Evolutionary conservation across 2,797 vertebrate species (phyloP).

Genomic region (Catharus ustulatus): DNA sequence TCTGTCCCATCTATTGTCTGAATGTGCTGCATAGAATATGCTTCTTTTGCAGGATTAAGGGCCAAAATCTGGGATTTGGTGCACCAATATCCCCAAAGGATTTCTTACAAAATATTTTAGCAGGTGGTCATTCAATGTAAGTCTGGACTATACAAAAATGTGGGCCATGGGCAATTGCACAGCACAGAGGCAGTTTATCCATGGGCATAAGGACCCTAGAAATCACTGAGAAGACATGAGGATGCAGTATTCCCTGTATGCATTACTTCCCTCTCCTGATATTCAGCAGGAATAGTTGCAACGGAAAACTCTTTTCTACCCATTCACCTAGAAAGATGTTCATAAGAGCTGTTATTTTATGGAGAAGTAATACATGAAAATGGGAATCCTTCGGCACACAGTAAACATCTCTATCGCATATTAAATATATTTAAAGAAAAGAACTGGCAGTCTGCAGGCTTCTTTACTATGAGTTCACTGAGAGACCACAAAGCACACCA

Average conservation of each 20-base stretch:
- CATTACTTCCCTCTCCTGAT: not conserved
- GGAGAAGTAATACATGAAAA: not conserved
- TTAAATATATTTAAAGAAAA: not conserved
- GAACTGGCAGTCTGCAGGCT: not conserved
- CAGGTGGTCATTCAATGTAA: not conserved
- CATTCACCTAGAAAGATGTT: not conserved
- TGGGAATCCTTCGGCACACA: not conserved
- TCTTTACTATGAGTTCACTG: not conserved
- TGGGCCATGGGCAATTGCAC: not conserved
- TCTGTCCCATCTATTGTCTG: not conserved
- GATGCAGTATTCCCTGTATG: not conserved
- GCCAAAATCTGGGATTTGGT: not conserved
- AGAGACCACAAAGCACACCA: not conserved
- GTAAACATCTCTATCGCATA: not conserved
- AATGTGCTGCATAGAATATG: not conserved
- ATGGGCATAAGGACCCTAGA: accelerated
- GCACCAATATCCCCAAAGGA: not conserved
- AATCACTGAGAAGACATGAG: not conserved
- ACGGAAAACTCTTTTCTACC: not conserved
- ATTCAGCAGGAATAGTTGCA: not conserved
- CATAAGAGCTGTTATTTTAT: not conserved
- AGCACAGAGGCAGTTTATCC: not conserved
- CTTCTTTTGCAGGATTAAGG: not conserved
- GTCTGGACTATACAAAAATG: not conserved
- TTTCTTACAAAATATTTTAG: not conserved